Percentiles rank a stretch among this genome's conserved stretches.
phyloP scores from a whole-genome alignment of 1,140 invertebrate genomes.

The Drosophila persimilis region DNA sequence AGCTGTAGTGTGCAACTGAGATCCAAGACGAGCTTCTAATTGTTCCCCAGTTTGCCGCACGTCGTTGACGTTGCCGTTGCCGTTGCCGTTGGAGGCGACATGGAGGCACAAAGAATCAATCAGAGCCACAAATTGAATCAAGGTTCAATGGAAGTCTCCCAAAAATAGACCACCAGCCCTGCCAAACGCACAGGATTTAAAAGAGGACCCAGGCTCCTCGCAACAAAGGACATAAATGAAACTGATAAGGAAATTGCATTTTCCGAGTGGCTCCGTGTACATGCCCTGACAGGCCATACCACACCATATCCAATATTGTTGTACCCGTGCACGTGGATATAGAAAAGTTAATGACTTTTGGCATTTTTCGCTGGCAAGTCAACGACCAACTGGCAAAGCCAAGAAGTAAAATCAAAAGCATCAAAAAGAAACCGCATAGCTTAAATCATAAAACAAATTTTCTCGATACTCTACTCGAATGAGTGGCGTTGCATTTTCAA shows the following conservation, averaged over 20 bases:
- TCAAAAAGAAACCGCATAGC: conserved; percentile 46
- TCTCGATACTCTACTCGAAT: conserved; percentile 7
- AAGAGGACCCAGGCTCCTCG: background rate
- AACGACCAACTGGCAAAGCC: conserved; percentile 49
- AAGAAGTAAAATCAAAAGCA: conserved; percentile 63
- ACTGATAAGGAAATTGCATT: conserved; percentile 74
- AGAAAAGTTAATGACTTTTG: conserved; percentile 75
- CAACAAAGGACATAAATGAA: conserved; percentile 18
- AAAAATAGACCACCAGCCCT: background rate
- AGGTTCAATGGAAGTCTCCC: conserved; percentile 28
- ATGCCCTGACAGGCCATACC: too few species aligned
- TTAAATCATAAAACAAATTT: conserved; percentile 65
- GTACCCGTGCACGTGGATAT: background rate
- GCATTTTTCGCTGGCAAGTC: conserved; percentile 55
- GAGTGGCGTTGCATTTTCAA: too few species aligned
- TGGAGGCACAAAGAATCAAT: conserved; percentile 45
- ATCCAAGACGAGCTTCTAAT: conserved; percentile 28
- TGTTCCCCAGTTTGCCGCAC: conserved; percentile 3
- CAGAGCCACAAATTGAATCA: conserved; percentile 61
- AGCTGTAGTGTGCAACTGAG: background rate
- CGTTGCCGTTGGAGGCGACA: background rate
- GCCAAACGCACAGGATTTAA: conserved; percentile 17
- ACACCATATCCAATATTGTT: too few species aligned
- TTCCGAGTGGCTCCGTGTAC: conserved; percentile 6
- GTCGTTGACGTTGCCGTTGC: background rate